Evolutionary conservation across 2,113 vertebrate genomes (phyloP), one percentile per base, ranked within the genome.

Genomic region (Notothenia rossii): DNA sequence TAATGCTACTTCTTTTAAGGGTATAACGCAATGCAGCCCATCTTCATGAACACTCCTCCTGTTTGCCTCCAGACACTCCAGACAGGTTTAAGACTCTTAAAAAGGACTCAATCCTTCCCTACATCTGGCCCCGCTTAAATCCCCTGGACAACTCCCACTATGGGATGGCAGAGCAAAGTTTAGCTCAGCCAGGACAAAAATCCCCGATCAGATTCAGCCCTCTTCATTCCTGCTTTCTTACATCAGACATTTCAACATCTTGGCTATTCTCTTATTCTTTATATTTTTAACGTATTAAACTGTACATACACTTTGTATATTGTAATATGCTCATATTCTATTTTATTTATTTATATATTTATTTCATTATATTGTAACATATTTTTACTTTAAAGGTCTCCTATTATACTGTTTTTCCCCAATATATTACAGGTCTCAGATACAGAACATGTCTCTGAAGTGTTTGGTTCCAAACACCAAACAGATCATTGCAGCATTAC

Each of bases 11-110:
- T 29, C 25, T 29, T 29, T 29, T 29, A 29, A 29, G 29, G 36
- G 36, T 8, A 40, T 48, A 73, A 53, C 2, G 3, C 10, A 1
- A 20, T 45, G 58, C 48, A 66, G 59, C n/a, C 36, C 2, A 18
- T 54, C 77, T 79, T 79, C 40, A 25, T 59, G 66, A 69, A 86
- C 54, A 10, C 61, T 70, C 63, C 46, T 17, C 79, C 61, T 50
- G 75, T 81, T 82, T 84, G 78, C 71, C 33, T 64, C 54, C 81
- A 92, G 84, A 90, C 92, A 80, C 76, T 86, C 88, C 79, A 92
- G 88, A 92, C 89, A 89, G 88, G 73, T 90, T 92, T 91, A 93
- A 93, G 89, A 85, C 85, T 91, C 92, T 93, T 90, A 94, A 91
- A 92, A 88, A 72, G 45, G 79, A 77, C 82, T 79, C 89, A 92